Evolutionary conservation across 2,888 invertebrate genomes (phyloP), one percentile per base, ranked within the genome.

Genomic region (Microdon myrmicae): DNA sequence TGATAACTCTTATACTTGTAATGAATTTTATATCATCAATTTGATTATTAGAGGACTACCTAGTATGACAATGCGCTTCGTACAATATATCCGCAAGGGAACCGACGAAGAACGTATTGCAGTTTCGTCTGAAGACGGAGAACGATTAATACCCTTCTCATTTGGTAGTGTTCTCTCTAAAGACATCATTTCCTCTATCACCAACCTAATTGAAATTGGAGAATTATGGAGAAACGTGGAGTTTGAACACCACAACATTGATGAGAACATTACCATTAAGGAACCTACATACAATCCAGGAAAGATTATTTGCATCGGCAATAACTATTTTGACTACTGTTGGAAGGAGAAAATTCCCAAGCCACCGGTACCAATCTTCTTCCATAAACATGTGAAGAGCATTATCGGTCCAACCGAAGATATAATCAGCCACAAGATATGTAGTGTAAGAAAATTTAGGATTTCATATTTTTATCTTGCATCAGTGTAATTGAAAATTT

Each of bases 311-410:
- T 93, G 93, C 73, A 86, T 94, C 5, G 93, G 92, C 0, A 82
- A 93, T 60, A 95, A 95, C 78, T 95, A 94, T 79, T 76, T 81
- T 44, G 93, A 92, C 23, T 93, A 93, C 72, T 94, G 94, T 71
- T 83, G 85, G 43, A 94, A 94, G 74, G 92, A 92, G 75, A 88
- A 90, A 12, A 74, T 87, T 7, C 84, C 86, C 0, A 81, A 85
- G 2, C 90, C 92, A 0, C 81, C 82, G 8, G 88, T 90, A 64
- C 94, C 95, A 0, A 88, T 93, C 74, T 87, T 94, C 69, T 94
- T 94, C 79, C 90, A 86, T 78, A 95, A 95, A 81, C 94, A 93
- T 73, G 82, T 90, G 1, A 92, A 90, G 67, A 83, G 86, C 19
- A 85, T 95, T 14, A 82, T 88, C 17, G 93, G 92, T 0, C 90